Evolutionary conservation across 64 coral and sea anemone species (phyloP).

Genomic region (Montipora efflorescens): DNA sequence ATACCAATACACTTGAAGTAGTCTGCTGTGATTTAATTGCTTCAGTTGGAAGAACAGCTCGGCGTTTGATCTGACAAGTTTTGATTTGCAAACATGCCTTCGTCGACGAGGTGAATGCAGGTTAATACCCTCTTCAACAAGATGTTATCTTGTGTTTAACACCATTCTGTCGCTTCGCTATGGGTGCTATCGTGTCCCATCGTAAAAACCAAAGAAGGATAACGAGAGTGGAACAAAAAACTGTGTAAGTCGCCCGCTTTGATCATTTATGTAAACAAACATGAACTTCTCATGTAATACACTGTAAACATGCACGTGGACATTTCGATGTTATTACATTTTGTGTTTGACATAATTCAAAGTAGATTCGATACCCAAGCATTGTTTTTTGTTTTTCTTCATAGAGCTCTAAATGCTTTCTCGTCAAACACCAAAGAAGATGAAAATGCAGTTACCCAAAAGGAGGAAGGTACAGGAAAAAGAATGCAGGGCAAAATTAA

Average conservation of each 20-base stretch:
- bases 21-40: too few relatives aligned
- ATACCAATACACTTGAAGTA: too few relatives aligned
- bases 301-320: not conserved
- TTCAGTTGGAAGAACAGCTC: not conserved
- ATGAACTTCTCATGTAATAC: not conserved
- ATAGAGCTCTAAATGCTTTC: slow-evolving; percentile 27
- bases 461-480: not conserved
- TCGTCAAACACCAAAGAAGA: not conserved
- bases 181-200: slow-evolving; percentile 54
- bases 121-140: not conserved
- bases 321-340: not conserved
- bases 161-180: not conserved
- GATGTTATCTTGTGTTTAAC: not conserved
- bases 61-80: not conserved
- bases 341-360: not conserved
- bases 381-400: not conserved
- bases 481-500: too few relatives aligned
- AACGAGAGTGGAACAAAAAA: slow-evolving; percentile 21
- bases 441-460: slow-evolving; percentile 9
- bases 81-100: not conserved
- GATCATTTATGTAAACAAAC: not conserved
- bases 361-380: not conserved
- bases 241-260: slow-evolving; percentile 5
- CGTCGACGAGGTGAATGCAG: not conserved
- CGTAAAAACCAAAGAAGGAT: slow-evolving; percentile 23